Conservation (phyloP, 1,140 invertebrate genomes). For the Drosophila lacteicornis region DNA sequence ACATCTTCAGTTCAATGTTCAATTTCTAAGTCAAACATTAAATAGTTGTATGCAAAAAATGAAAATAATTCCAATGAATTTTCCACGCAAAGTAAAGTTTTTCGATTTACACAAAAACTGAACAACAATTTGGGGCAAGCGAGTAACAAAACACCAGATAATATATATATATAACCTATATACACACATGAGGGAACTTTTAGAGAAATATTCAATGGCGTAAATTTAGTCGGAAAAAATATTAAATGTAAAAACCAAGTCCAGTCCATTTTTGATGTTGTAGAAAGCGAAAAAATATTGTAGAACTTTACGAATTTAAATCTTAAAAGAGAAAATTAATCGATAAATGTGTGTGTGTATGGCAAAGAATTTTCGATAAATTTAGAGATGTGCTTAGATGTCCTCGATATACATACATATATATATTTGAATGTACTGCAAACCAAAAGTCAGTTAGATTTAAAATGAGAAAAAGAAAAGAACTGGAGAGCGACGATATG, state of each 20-base stretch:
- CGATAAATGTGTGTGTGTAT: slow-evolving; percentile 36
- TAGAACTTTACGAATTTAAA: slow-evolving; percentile 72
- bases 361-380: slow-evolving; percentile 40
- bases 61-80: slow-evolving; percentile 66
- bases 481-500: slow-evolving; percentile 32
- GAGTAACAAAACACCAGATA: slow-evolving; percentile 51
- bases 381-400: slow-evolving; percentile 67
- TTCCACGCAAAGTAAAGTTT: slow-evolving; percentile 48
- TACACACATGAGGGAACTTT: slow-evolving; percentile 58
- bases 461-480: slow-evolving; percentile 7
- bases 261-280: slow-evolving; percentile 81
- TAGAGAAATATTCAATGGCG: slow-evolving; percentile 69
- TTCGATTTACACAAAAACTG: slow-evolving; percentile 48
- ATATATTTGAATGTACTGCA: slow-evolving; percentile 24
- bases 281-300: slow-evolving; percentile 43
- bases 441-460: slow-evolving; percentile 63
- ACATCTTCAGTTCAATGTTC: slow-evolving; percentile 59
- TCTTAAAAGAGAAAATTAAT: slow-evolving; percentile 13
- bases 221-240: slow-evolving; percentile 42
- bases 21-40: slow-evolving; percentile 69
- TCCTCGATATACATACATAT: slow-evolving; percentile 6
- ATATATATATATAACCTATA: slow-evolving; percentile 49
- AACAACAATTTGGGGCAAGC: slow-evolving; percentile 45
- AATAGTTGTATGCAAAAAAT: slow-evolving; percentile 44
- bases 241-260: slow-evolving; percentile 48